These are phyloP conservation scores for Copidosoma floridanum DNA, from an alignment of 1,140 invertebrate species.

Conservation along the genomic window DNA sequence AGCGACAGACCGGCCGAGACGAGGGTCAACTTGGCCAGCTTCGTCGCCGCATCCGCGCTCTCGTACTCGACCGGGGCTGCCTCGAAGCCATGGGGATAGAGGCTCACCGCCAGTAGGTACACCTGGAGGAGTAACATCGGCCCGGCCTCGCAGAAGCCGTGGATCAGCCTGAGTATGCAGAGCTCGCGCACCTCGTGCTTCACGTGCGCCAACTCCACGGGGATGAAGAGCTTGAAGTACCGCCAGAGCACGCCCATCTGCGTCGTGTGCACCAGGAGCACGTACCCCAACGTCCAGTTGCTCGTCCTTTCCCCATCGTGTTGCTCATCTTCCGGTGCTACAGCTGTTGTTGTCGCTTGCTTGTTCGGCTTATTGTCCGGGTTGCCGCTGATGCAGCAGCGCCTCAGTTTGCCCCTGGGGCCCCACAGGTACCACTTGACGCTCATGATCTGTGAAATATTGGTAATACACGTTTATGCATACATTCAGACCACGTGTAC, in stretches of 20 bases:
- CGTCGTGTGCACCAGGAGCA: conserved; percentile 69
- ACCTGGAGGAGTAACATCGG: conserved; percentile 83
- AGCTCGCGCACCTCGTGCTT: conserved; percentile 76
- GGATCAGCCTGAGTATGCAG: conserved; percentile 78
- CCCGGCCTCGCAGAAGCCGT: conserved; percentile 83
- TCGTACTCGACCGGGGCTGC: not conserved
- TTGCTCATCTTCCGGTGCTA: not conserved
- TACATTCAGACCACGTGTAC: no score
- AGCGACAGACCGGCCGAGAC: conserved; percentile 80
- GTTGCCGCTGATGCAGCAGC: conserved; percentile 25
- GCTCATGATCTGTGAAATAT: conserved; percentile 44
- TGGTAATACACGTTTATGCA: no score
- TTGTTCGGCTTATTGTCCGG: conserved; percentile 34
- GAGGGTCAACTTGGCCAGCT: conserved; percentile 63
- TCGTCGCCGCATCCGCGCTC: conserved; percentile 20
- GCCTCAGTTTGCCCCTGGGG: conserved; percentile 47
- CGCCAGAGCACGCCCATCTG: conserved; percentile 86
- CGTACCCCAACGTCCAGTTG: conserved; percentile 54
- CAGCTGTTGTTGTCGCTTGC: conserved; percentile 10
- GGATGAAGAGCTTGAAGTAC: conserved; percentile 83
- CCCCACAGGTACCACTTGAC: conserved; percentile 55
- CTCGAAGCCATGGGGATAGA: not conserved
- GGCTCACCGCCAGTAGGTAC: conserved; percentile 68
- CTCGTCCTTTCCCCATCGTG: conserved; percentile 38
- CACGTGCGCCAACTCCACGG: conserved; percentile 78